A percentile compares a stretch with the other conserved stretches of the same genome.
Evolutionary conservation across 2,797 vertebrate species (phyloP).

Genomic region (Glyptemys insculpta): DNA sequence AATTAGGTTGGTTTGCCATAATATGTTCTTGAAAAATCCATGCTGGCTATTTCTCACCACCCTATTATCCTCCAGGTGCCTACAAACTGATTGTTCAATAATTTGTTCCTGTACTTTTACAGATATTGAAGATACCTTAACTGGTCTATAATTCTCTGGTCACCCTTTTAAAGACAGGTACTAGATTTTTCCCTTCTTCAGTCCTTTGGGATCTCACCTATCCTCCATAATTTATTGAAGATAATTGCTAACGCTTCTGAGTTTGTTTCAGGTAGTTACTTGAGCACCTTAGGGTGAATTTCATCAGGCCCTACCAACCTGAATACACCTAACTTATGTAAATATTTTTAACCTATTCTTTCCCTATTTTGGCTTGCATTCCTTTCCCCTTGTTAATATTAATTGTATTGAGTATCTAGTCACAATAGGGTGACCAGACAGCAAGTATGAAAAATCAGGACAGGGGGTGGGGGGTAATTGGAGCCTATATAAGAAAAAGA

Average conservation of each 20-base stretch:
- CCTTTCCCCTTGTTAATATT: background rate
- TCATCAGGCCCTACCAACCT: background rate
- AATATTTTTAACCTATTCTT: background rate
- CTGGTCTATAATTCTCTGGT: background rate
- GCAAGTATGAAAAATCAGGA: too few species aligned
- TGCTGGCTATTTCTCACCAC: background rate
- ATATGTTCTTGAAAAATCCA: background rate
- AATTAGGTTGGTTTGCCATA: too few species aligned
- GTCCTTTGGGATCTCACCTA: background rate
- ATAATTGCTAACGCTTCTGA: background rate
- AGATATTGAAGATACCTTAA: background rate
- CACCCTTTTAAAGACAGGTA: background rate
- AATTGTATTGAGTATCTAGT: background rate
- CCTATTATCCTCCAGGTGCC: background rate
- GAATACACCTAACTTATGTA: background rate
- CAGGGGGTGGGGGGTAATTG: too few species aligned
- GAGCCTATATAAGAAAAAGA: too few species aligned
- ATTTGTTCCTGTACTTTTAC: background rate
- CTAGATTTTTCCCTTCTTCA: background rate
- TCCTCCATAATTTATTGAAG: background rate
- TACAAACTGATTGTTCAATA: background rate
- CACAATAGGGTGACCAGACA: background rate
- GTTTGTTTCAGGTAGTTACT: background rate
- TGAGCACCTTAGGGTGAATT: background rate
- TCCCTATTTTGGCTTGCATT: background rate